Evolutionary conservation across 1,140 invertebrate genomes (phyloP), one percentile per base, ranked within the genome.

Genomic region (Andrena cerasifolii): DNA sequence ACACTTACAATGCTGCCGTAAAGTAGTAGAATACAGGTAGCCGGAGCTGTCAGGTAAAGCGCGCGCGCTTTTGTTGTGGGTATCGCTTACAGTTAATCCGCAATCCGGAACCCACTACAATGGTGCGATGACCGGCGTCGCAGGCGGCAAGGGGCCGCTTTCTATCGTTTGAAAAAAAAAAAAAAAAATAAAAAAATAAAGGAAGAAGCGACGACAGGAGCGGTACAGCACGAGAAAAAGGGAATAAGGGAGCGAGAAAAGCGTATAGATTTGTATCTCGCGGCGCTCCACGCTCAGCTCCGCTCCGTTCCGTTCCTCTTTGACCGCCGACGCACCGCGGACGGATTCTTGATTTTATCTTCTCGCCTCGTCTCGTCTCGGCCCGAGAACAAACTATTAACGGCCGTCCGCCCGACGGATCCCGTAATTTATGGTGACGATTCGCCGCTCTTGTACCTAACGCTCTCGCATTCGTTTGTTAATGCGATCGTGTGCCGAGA

Each of bases 311-410:
- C 54, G 43, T 43, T 75, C 71, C 43, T 75, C 78, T 79, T 79
- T 66, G 70, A 74, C 70, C 73, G 73, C 58, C 63, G 73, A 63
- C 58, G 71, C 51, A 61, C 70, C 70, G 56, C 71, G 62, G 61
- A 67, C 73, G 63, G 65, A 65, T 72, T 80, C 63, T 53, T 58
- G 51, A 65, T 85, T 77, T 83, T 84, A 84, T 75, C 65, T 58
- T 63, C 54, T 53, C 31, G 58, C 62, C 49, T 63, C 62, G 65
- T 72, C 49, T 72, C 51, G 47, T 72, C 79, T 54, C 28, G 43
- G 79, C 58, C 61, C 71, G 67, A 83, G 81, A 83, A 80, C 74
- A 81, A 84, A 85, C 70, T 67, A 81, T 85, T 84, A 78, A 85
- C 70, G 51, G 36, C 62, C 66, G 63, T 75, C 79, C 70, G 73